A percentile compares a stretch with the other conserved stretches of the same genome.
phyloP scores from a whole-genome alignment of 2,888 invertebrate genomes.

The Caradrina clavipalpis region DNA sequence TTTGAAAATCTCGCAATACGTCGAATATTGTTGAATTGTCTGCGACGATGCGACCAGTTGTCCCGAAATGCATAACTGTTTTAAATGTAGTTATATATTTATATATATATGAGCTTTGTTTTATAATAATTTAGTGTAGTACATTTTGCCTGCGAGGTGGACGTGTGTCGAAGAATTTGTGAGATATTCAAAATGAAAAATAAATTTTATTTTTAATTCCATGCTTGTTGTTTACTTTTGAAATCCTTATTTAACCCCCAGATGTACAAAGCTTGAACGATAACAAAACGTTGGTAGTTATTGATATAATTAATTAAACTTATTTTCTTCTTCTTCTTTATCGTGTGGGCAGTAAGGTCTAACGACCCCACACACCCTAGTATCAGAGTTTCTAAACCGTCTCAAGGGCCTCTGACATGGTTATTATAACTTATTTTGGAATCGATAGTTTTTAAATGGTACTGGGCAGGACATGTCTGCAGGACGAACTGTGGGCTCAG shows the following conservation, averaged over 20 bases:
- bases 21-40: conserved; percentile 14
- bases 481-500: no score
- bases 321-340: no score
- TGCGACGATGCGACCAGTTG: conserved; percentile 65
- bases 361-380: no score
- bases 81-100: conserved; percentile 86
- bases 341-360: no score
- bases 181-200: conserved; percentile 88
- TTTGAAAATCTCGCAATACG: conserved; percentile 26
- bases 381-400: no score
- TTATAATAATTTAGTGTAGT: conserved; percentile 83
- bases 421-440: no score
- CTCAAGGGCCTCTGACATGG: no score
- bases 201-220: conserved; percentile 91
- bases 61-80: conserved; percentile 75
- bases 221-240: conserved; percentile 70
- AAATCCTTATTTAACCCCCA: not conserved
- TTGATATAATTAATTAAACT: no score
- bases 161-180: conserved; percentile 82
- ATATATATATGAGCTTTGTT: conserved; percentile 88
- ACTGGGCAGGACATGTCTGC: no score
- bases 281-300: no score
- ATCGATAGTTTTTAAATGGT: no score
- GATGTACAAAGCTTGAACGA: no score
- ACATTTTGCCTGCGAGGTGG: conserved; percentile 76